A percentile compares a stretch with the other conserved stretches of the same genome.
Conservation (phyloP, 2,113 vertebrate species). For the Urocolius indicus region DNA sequence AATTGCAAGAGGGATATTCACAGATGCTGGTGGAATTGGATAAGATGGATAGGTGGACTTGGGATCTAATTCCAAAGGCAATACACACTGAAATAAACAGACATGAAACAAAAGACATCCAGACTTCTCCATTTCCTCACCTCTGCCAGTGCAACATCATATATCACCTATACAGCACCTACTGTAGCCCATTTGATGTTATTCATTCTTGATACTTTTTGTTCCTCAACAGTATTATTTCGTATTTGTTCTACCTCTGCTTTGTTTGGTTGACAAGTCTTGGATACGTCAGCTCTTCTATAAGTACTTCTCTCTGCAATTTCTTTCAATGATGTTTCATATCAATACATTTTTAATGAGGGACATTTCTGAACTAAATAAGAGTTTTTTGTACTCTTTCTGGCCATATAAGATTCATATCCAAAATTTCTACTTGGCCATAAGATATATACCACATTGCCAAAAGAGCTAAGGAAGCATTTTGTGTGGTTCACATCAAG, state of each 20-base stretch:
- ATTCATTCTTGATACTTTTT: background rate
- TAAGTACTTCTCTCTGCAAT: background rate
- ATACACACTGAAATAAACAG: background rate
- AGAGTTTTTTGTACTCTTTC: background rate
- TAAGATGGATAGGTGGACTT: background rate
- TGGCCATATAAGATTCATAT: background rate
- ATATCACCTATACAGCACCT: background rate
- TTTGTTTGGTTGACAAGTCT: background rate
- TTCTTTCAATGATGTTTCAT: background rate
- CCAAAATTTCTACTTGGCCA: background rate
- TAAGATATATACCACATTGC: background rate
- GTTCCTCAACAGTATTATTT: background rate
- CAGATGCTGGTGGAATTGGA: background rate
- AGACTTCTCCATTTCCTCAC: background rate
- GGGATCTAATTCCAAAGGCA: background rate
- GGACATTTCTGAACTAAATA: background rate
- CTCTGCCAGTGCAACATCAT: background rate
- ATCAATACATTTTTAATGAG: background rate
- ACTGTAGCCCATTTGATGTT: background rate
- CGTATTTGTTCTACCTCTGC: background rate
- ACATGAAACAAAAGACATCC: background rate
- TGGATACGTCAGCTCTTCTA: background rate
- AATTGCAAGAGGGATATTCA: background rate
- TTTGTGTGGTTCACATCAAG: fast-evolving
- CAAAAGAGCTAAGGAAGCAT: background rate